Conservation (phyloP, 2,113 vertebrate genomes). For the Corythornis vintsioides region DNA sequence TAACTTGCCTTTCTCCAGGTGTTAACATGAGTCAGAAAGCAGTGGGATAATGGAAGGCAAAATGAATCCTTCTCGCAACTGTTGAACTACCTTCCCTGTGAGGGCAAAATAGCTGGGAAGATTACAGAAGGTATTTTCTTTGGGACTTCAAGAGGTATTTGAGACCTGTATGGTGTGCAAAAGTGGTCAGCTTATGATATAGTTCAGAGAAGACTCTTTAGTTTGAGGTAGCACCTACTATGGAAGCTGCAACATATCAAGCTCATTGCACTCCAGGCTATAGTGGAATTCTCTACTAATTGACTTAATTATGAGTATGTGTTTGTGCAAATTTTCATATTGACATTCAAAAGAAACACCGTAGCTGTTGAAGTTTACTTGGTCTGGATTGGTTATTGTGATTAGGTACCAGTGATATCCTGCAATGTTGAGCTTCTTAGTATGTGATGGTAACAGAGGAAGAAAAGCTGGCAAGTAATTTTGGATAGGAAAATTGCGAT, state of each 20-base stretch:
- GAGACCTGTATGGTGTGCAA: rapidly evolving
- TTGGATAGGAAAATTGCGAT: neutral
- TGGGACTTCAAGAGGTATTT: neutral
- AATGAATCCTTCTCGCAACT: neutral
- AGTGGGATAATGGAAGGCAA: rapidly evolving
- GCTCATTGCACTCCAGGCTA: rapidly evolving
- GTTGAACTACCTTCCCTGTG: neutral
- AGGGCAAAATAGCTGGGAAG: neutral
- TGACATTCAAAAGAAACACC: neutral
- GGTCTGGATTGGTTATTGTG: neutral
- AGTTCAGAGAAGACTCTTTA: neutral
- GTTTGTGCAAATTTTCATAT: neutral
- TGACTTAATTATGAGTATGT: neutral
- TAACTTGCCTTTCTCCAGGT: neutral
- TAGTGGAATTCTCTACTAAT: neutral
- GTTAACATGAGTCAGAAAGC: neutral
- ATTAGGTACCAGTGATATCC: neutral
- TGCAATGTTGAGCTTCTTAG: neutral
- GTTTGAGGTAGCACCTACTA: neutral
- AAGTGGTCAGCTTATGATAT: neutral
- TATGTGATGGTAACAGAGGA: neutral
- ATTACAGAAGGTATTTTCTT: neutral
- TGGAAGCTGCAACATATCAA: neutral
- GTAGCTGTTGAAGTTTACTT: neutral
- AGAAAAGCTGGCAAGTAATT: neutral